A percentile compares a stretch with the other conserved stretches of the same genome.
Conservation (phyloP, 2,113 vertebrate species). For the Pogona vitticeps region DNA sequence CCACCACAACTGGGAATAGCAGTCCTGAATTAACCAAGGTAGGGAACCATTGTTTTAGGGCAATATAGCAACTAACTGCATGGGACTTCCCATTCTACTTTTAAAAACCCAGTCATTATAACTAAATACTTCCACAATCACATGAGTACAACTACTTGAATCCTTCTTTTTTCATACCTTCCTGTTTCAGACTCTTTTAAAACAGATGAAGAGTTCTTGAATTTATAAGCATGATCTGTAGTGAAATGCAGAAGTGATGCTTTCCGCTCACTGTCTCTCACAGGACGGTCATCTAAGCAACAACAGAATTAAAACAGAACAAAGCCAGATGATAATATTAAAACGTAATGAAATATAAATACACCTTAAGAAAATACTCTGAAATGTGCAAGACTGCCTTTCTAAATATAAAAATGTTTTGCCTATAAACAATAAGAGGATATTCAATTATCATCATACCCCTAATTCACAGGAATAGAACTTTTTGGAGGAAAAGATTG, state of each 20-base stretch:
- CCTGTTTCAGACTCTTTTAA: background rate
- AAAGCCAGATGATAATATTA: background rate
- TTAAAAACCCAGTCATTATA: too few relatives aligned
- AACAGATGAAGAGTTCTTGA: slow-evolving; percentile 25
- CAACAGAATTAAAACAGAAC: background rate
- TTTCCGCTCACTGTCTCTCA: slow-evolving; percentile 79
- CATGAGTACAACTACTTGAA: background rate
- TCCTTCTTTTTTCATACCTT: slow-evolving; percentile 41
- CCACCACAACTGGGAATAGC: too few relatives aligned
- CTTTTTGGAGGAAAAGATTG: too few relatives aligned
- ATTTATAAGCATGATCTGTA: slow-evolving; percentile 57
- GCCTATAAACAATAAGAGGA: too few relatives aligned
- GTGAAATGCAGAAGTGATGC: slow-evolving; percentile 76
- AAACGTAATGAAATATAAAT: background rate
- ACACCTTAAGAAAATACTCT: background rate
- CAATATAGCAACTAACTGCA: too few relatives aligned
- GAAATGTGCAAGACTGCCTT: too few relatives aligned
- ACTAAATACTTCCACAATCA: background rate
- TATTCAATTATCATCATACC: too few relatives aligned
- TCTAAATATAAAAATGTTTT: too few relatives aligned
- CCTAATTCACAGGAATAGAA: too few relatives aligned
- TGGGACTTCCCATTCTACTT: too few relatives aligned
- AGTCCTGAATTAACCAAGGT: too few relatives aligned
- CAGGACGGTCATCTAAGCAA: slow-evolving; percentile 73
- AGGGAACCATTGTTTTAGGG: too few relatives aligned